These are phyloP conservation scores for Agonopterix arenella DNA, from an alignment of 2,888 invertebrate genomes.

Conservation along the genomic window DNA sequence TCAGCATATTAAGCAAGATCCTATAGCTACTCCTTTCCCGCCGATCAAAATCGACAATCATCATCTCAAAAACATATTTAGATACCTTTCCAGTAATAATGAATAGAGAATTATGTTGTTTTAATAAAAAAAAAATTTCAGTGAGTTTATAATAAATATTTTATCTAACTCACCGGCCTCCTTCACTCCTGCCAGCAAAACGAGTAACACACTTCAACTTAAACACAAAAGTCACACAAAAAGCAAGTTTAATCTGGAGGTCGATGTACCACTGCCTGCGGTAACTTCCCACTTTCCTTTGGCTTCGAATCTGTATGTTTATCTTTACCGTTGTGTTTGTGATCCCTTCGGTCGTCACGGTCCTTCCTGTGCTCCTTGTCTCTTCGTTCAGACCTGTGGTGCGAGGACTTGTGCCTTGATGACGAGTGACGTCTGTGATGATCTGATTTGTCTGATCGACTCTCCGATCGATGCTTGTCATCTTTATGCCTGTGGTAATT, in stretches of 20 bases:
- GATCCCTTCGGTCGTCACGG: constrained; percentile 3
- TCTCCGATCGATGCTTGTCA: constrained; percentile 28
- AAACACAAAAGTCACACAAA: constrained; percentile 2
- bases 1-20: too few relatives aligned
- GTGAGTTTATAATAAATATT: too few relatives aligned
- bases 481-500: constrained; percentile 46
- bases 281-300: constrained; percentile 35
- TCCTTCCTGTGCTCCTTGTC: constrained; percentile 14
- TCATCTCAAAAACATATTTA: too few relatives aligned
- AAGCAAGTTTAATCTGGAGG: constrained; percentile 48
- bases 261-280: constrained; percentile 41
- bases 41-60: too few relatives aligned
- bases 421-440: constrained; percentile 52
- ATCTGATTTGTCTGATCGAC: constrained; percentile 36
- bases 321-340: constrained; percentile 12
- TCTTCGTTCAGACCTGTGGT: constrained; percentile 24
- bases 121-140: too few relatives aligned
- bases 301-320: constrained; percentile 20
- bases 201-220: background rate
- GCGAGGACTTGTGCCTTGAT: constrained; percentile 50
- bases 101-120: too few relatives aligned
- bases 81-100: too few relatives aligned
- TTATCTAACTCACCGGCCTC: too few relatives aligned
- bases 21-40: too few relatives aligned
- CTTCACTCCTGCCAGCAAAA: too few relatives aligned